Percentiles rank a stretch among this genome's conserved stretches.
These are phyloP conservation scores for Cotesia congregata DNA, from an alignment of 2,888 invertebrate genomes.

Conservation along the genomic window DNA sequence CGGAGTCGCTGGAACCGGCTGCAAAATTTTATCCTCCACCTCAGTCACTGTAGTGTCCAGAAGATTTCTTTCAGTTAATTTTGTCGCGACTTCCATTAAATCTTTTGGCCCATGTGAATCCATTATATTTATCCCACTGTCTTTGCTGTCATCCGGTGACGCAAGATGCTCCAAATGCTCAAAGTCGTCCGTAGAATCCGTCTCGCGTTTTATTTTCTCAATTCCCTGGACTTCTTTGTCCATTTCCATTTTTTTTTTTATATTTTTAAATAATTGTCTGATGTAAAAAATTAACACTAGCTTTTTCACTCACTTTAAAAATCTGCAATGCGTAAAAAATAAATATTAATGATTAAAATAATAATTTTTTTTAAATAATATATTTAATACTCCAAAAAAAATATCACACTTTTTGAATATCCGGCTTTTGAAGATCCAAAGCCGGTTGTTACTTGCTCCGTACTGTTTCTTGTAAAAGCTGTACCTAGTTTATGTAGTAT, in stretches of 20 bases:
- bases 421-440: not conserved
- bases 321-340: not conserved
- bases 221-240: conserved; percentile 19
- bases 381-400: not conserved
- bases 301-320: not conserved
- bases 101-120: conserved; percentile 55
- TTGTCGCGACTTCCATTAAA: conserved; percentile 32
- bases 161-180: conserved; percentile 80
- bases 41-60: conserved; percentile 54
- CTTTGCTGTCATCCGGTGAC: conserved; percentile 58
- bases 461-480: not conserved
- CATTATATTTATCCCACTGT: conserved; percentile 35
- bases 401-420: not conserved
- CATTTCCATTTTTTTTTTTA: conserved; percentile 12
- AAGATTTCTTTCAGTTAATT: conserved; percentile 59
- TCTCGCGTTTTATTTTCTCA: conserved; percentile 72
- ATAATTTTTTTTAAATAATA: not conserved
- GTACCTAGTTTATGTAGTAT: not conserved
- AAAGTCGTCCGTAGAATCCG: conserved; percentile 82
- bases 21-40: conserved; percentile 44
- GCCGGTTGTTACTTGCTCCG: not conserved
- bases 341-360: not conserved
- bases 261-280: not conserved
- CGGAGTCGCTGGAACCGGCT: conserved; percentile 61
- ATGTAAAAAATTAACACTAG: too few relatives aligned